Conservation (phyloP, 2,888 invertebrate species). For the Willowsia nigromaculata region DNA sequence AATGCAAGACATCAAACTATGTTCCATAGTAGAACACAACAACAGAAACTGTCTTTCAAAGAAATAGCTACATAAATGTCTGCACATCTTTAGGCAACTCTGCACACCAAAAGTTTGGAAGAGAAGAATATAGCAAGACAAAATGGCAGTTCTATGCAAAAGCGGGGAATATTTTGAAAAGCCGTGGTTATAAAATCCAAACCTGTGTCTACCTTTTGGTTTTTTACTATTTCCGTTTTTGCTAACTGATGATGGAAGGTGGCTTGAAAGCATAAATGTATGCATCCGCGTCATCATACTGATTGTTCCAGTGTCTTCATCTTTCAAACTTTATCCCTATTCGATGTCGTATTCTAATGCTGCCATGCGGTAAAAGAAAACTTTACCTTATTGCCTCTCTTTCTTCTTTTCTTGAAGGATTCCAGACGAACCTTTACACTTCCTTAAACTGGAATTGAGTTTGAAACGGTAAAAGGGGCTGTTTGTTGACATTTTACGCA, state of each 20-base stretch:
- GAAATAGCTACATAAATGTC: too few species aligned
- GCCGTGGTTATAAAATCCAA: too few species aligned
- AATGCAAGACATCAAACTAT: not conserved
- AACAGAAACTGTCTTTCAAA: too few species aligned
- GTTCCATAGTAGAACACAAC: not conserved
- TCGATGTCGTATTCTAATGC: not conserved
- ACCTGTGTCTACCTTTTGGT: too few species aligned
- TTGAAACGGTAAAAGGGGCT: conserved; percentile 45
- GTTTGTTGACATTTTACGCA: conserved; percentile 63
- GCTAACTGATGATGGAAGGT: not conserved
- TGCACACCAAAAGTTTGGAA: too few species aligned
- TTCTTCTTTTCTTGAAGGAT: not conserved
- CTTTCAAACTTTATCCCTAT: conserved; percentile 47
- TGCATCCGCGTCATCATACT: not conserved
- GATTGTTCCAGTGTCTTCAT: conserved; percentile 21
- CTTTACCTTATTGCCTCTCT: not conserved
- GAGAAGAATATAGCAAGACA: too few species aligned
- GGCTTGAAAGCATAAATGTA: not conserved
- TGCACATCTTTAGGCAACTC: too few species aligned
- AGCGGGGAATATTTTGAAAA: too few species aligned
- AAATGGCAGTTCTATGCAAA: too few species aligned
- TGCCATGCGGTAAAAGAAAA: conserved; percentile 16
- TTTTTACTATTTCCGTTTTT: not conserved
- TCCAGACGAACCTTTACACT: conserved; percentile 39
- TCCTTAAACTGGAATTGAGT: conserved; percentile 54